Conservation (phyloP, 2,113 vertebrate genomes). For the Xenotilapia leptura region DNA sequence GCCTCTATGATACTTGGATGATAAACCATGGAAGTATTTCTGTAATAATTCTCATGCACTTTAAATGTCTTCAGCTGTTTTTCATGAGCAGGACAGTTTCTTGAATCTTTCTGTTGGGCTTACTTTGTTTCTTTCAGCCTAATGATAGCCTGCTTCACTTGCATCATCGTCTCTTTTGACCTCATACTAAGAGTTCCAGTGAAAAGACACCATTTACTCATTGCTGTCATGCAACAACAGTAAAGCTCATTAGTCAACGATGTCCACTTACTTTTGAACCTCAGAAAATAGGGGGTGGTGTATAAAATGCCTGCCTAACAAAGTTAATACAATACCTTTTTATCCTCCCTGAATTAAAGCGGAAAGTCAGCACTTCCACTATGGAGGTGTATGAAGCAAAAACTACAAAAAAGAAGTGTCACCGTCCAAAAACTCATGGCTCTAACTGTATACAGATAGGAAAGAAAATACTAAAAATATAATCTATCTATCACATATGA, state of each 20-base stretch:
- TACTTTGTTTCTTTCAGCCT: not conserved
- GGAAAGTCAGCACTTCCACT: not conserved
- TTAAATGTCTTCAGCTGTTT: not conserved
- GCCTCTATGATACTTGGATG: not conserved
- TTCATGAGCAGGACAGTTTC: not conserved
- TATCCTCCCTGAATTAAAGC: not conserved
- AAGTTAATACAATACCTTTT: not conserved
- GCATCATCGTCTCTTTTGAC: not conserved
- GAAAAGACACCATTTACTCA: not conserved
- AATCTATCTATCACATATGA: not conserved
- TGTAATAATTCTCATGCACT: not conserved
- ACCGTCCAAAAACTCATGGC: fast-evolving
- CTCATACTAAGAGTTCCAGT: not conserved
- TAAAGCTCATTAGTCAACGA: not conserved
- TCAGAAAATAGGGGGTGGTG: not conserved
- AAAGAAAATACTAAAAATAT: not conserved
- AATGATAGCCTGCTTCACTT: not conserved
- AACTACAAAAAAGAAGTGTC: not conserved
- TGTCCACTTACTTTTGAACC: not conserved
- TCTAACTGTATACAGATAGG: not conserved
- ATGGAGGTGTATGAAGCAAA: not conserved
- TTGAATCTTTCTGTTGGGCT: not conserved
- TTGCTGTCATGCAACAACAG: not conserved
- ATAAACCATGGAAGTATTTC: not conserved
- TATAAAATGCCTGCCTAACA: not conserved